phyloP scores from a whole-genome alignment of 2,797 vertebrate species.

The Anas bernieri region DNA sequence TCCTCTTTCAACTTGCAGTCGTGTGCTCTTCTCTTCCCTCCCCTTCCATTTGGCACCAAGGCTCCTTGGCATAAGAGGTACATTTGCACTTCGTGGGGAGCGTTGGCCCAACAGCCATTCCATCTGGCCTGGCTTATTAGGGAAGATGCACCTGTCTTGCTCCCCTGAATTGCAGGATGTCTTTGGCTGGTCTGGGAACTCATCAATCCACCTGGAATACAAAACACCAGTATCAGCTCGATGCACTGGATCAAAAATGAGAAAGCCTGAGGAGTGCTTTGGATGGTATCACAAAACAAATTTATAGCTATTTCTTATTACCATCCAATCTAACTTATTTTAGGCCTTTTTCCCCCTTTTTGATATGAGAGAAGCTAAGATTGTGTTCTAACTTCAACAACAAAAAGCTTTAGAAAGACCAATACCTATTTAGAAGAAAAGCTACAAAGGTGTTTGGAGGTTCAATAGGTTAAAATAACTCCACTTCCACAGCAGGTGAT shows the following conservation, averaged over 20 bases:
- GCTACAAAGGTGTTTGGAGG: neutral
- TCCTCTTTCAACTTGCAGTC: neutral
- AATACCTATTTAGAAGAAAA: neutral
- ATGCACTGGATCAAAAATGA: neutral
- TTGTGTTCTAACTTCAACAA: neutral
- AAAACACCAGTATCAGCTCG: neutral
- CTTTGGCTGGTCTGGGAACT: neutral
- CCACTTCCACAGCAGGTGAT: neutral
- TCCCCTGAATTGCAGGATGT: neutral
- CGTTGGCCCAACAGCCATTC: neutral
- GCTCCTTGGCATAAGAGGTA: neutral
- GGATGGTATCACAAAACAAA: neutral
- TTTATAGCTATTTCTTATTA: neutral
- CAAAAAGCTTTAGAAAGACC: neutral
- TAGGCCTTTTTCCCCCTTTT: neutral
- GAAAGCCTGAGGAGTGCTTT: neutral
- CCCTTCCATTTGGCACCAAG: neutral
- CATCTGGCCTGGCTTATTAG: neutral
- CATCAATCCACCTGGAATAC: conserved; percentile 13
- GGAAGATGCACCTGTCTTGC: neutral
- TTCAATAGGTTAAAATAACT: neutral
- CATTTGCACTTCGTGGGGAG: neutral
- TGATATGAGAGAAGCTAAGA: neutral
- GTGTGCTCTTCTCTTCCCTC: fast-evolving
- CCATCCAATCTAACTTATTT: neutral